phyloP scores from a whole-genome alignment of 2,113 vertebrate genomes.

The Thunnus thynnus region DNA sequence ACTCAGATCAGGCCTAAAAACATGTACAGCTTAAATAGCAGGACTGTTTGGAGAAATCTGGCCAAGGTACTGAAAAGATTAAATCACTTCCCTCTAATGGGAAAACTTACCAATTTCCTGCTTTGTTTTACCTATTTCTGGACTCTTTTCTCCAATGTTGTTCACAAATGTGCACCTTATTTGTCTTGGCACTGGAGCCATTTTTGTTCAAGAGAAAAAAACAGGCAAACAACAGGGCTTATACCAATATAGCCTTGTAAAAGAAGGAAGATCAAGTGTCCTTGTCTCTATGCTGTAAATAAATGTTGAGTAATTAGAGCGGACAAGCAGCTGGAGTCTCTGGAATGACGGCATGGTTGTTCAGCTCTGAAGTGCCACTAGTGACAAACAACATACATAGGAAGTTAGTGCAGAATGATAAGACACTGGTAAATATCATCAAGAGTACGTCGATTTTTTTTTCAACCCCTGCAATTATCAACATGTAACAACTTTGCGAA shows the following conservation, averaged over 20 bases:
- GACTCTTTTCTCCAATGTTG: not conserved
- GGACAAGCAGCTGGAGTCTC: slow-evolving; percentile 21
- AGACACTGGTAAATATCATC: slow-evolving; percentile 6
- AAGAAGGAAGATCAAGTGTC: slow-evolving; percentile 53
- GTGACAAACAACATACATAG: not conserved
- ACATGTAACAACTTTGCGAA: slow-evolving; percentile 14
- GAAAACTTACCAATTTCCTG: slow-evolving; percentile 24
- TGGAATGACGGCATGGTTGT: slow-evolving; percentile 36
- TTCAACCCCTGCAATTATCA: not conserved
- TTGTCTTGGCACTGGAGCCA: slow-evolving; percentile 32
- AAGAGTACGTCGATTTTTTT: not conserved
- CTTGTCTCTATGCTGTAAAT: slow-evolving; percentile 59
- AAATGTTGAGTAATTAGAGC: slow-evolving; percentile 45
- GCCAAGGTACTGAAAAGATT: slow-evolving; percentile 20
- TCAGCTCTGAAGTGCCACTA: slow-evolving; percentile 24
- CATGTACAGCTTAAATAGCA: not conserved
- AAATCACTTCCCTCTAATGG: slow-evolving; percentile 16
- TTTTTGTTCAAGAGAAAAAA: slow-evolving; percentile 25
- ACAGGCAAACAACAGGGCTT: slow-evolving; percentile 22
- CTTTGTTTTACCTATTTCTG: slow-evolving; percentile 32
- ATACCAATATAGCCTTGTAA: slow-evolving; percentile 54
- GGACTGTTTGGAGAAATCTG: slow-evolving; percentile 12
- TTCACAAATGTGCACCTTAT: slow-evolving; percentile 35
- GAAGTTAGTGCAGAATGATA: not conserved
- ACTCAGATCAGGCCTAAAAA: not conserved